Evolutionary conservation across 1,140 invertebrate species (phyloP).

Genomic region (Drosophila arawakana): DNA sequence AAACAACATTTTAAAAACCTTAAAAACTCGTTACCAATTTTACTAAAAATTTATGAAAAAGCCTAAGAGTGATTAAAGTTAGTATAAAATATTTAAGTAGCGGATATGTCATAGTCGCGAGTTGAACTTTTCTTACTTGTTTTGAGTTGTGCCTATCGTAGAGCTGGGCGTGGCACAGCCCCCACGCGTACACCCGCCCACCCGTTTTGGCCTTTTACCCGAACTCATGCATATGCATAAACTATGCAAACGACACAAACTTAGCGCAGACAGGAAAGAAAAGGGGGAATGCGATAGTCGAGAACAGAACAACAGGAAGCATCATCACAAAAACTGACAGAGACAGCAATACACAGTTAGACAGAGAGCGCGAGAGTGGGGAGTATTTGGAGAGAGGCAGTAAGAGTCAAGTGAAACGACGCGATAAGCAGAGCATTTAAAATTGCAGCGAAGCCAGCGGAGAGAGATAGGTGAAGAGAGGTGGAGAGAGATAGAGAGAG

Average conservation of each 20-base stretch:
- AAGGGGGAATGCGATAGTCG: neutral
- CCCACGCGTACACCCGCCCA: neutral
- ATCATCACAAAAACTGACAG: neutral
- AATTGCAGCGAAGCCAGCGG: slow-evolving; percentile 35
- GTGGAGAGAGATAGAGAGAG: too few species aligned
- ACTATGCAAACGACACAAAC: slow-evolving; percentile 42
- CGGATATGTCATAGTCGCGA: too few species aligned
- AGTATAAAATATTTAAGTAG: too few species aligned
- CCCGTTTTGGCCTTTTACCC: neutral
- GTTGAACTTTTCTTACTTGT: too few species aligned
- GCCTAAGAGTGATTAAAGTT: too few species aligned
- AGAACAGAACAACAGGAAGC: slow-evolving; percentile 12
- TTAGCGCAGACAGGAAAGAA: slow-evolving; percentile 3
- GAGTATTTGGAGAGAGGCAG: neutral
- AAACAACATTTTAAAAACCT: too few species aligned
- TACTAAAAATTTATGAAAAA: too few species aligned
- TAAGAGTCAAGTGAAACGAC: slow-evolving; percentile 15
- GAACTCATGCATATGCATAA: slow-evolving; percentile 73
- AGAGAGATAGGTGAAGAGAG: too few species aligned
- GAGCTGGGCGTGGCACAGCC: slow-evolving; percentile 27
- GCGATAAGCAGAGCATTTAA: slow-evolving; percentile 54
- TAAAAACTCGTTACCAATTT: too few species aligned
- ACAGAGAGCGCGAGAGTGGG: neutral
- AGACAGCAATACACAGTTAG: neutral
- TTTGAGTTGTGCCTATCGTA: neutral